These are phyloP conservation scores for Numenius phaeopus DNA, from an alignment of 2,797 vertebrate species.

Conservation along the genomic window DNA sequence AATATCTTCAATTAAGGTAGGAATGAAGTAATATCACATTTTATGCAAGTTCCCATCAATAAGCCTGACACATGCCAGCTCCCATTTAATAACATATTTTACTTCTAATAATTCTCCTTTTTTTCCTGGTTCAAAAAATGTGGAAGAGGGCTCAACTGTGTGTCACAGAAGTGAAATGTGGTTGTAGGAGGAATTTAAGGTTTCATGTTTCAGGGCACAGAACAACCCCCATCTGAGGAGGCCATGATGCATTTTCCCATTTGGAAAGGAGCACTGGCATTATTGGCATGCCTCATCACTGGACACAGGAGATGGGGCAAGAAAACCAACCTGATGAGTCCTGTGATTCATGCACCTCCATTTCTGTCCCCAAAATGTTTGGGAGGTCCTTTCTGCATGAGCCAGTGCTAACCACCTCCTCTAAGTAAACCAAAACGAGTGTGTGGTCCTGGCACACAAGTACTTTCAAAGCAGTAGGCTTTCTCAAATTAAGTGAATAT, in stretches of 20 bases:
- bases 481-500: not conserved
- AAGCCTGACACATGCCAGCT: conserved; percentile 67
- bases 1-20: conserved; percentile 74
- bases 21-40: conserved; percentile 69
- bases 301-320: not conserved
- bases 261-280: not conserved
- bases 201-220: not conserved
- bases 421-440: not conserved
- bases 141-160: not conserved
- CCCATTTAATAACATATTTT: conserved; percentile 70
- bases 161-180: not conserved
- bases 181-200: conserved; percentile 6
- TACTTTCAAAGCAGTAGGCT: not conserved
- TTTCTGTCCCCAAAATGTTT: not conserved
- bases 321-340: not conserved
- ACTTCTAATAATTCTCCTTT: conserved; percentile 50
- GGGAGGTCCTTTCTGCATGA: not conserved
- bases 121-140: conserved; percentile 17
- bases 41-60: conserved; percentile 71
- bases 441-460: not conserved
- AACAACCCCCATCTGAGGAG: not conserved
- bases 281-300: not conserved
- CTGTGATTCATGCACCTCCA: not conserved
- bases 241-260: not conserved
- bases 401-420: not conserved